These are phyloP conservation scores for Myotis lucifugus DNA, from an alignment of 2,113 vertebrate genomes.

Conservation along the genomic window DNA sequence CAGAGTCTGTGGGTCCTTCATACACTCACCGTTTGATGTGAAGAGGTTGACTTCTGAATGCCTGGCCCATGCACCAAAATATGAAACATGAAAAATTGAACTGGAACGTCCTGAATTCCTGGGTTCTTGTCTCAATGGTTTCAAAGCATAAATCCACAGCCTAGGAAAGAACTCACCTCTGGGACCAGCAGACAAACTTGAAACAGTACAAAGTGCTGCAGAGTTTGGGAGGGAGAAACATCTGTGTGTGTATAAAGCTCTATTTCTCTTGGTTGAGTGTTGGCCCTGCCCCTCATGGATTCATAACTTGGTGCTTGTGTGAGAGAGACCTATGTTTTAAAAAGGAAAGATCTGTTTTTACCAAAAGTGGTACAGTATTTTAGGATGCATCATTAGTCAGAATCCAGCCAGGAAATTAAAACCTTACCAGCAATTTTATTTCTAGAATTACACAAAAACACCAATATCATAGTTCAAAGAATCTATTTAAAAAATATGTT, in stretches of 20 bases:
- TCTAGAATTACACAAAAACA: background rate
- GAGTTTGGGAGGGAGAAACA: background rate
- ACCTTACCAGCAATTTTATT: background rate
- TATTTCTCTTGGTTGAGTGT: background rate
- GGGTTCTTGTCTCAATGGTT: too few species aligned
- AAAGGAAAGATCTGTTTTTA: background rate
- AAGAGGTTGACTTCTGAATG: too few species aligned
- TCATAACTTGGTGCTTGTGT: background rate
- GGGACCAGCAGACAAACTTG: background rate
- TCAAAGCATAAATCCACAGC: too few species aligned
- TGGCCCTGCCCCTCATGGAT: background rate
- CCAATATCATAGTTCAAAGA: background rate
- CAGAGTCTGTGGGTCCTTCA: too few species aligned
- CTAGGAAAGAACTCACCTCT: background rate
- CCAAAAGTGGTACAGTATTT: background rate
- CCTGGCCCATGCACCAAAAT: too few species aligned
- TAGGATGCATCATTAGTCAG: background rate
- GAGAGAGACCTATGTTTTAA: background rate
- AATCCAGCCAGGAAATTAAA: background rate
- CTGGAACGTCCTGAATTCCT: too few species aligned
- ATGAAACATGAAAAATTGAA: too few species aligned
- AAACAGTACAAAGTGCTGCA: background rate
- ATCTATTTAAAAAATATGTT: too few species aligned
- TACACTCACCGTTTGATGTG: too few species aligned
- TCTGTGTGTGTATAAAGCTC: background rate